Conservation (phyloP, 1,140 invertebrate species). For the Melitaea cinxia region DNA sequence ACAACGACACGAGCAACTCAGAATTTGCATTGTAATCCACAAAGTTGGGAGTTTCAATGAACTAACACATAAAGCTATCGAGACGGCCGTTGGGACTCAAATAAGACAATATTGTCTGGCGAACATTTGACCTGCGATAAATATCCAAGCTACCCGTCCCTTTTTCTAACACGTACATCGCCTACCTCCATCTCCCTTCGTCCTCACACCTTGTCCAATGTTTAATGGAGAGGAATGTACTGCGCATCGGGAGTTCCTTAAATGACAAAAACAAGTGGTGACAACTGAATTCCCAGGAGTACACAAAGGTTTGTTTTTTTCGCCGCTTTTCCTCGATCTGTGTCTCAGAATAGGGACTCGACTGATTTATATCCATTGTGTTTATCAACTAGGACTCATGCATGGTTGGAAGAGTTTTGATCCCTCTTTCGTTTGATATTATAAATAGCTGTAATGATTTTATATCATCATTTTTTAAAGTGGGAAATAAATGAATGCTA, state of each 20-base stretch:
- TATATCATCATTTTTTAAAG: background rate
- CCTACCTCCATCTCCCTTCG: background rate
- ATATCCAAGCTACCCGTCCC: background rate
- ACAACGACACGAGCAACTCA: background rate
- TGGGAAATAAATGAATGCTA: too few species aligned
- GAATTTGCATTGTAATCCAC: constrained; percentile 19
- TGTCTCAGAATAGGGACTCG: background rate
- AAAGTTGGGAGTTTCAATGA: constrained; percentile 22
- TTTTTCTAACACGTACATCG: background rate
- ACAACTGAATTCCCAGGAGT: constrained; percentile 19
- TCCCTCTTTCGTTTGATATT: background rate
- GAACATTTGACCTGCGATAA: constrained; percentile 21
- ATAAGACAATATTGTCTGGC: constrained; percentile 26
- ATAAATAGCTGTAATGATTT: background rate
- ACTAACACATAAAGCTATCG: constrained; percentile 18
- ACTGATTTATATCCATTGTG: background rate
- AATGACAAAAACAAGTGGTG: constrained; percentile 25
- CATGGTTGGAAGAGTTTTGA: background rate
- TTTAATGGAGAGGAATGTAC: constrained; percentile 26
- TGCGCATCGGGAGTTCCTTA: constrained; percentile 14
- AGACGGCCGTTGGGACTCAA: constrained; percentile 20
- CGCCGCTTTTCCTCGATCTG: constrained; percentile 5
- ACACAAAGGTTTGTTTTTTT: constrained; percentile 19
- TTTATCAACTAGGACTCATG: background rate
- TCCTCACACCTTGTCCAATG: constrained; percentile 9